Evolutionary conservation across 2,888 invertebrate species (phyloP), one percentile per base, ranked within the genome.

Genomic region (Dendrolimus houi): DNA sequence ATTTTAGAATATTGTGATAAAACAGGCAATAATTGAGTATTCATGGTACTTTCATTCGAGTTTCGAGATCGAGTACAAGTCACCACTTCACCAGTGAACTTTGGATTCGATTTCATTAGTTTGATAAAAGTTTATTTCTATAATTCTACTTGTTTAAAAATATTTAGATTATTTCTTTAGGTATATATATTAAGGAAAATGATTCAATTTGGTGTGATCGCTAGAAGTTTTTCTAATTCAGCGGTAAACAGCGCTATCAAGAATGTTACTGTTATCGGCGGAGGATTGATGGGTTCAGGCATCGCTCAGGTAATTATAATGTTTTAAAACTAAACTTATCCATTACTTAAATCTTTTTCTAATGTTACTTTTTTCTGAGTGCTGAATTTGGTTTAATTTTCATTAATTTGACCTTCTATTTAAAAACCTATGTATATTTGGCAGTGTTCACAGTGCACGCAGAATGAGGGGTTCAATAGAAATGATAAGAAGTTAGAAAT

Each of bases 211-310:
- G 64, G 77, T 52, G 74, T 79, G 54, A 65, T 85, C 53, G 74
- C 80, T n/a, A 79, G 87, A 64, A 81, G 75, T 63, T 87, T 89
- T 69, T 87, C 87, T 8, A 85, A 76, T 74, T 81, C 79, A 2
- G 71, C 80, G 29, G 64, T 72, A 55, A 72, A 79, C 67, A 93
- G 93, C 71, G 85, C 87, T n/a, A 94, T 96, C 56, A 95, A 96
- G 79, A 94, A 94, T 81, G 94, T 97, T 29, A 95, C 96, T 2
- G 93, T 97, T 55, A 94, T 97, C 67, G 97, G 97, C n/a, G 95
- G 96, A 53, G 97, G 97, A 8, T 87, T 96, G 8, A 97, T 97
- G 97, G 97, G 97, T 6, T 94, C 96, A 54, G 97, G 97, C 56
- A 97, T 97, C 69, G 96, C 97, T 54, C 97, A 97, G 93, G 96